phyloP scores from a whole-genome alignment of 2,797 vertebrate genomes.

The Erithacus rubecula region DNA sequence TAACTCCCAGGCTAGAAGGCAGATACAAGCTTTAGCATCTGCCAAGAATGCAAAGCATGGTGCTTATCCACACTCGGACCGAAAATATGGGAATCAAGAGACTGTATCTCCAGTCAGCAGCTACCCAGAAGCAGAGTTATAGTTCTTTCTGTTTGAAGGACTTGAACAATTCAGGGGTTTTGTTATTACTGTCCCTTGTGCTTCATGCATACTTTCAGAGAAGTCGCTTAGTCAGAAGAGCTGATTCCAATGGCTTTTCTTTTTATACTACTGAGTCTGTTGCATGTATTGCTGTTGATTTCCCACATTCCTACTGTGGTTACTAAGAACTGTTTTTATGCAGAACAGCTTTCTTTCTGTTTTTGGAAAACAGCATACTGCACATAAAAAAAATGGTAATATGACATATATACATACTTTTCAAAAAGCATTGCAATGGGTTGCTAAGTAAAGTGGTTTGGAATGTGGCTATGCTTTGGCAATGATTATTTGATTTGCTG shows the following conservation, averaged over 20 bases:
- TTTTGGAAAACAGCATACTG: slow-evolving; percentile 43
- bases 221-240: slow-evolving; percentile 56
- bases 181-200: background rate
- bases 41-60: slow-evolving; percentile 64
- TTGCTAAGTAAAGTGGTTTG: slow-evolving; percentile 26
- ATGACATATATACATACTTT: slow-evolving; percentile 1
- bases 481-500: background rate
- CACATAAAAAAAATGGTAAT: slow-evolving; percentile 34
- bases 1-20: slow-evolving; percentile 68
- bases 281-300: slow-evolving; percentile 11
- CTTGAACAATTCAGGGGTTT: background rate
- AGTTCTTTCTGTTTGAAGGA: background rate
- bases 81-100: slow-evolving; percentile 31
- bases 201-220: background rate
- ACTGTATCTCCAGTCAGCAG: slow-evolving; percentile 28
- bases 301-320: slow-evolving; percentile 36
- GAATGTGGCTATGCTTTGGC: background rate
- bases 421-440: background rate
- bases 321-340: slow-evolving; percentile 26
- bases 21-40: slow-evolving; percentile 60
- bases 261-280: background rate
- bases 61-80: slow-evolving; percentile 24
- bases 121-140: slow-evolving; percentile 13
- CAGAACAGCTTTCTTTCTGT: slow-evolving; percentile 39
- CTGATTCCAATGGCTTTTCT: slow-evolving; percentile 9